Evolutionary conservation across 2,888 invertebrate genomes (phyloP).

Genomic region (Xanthia icteritia): DNA sequence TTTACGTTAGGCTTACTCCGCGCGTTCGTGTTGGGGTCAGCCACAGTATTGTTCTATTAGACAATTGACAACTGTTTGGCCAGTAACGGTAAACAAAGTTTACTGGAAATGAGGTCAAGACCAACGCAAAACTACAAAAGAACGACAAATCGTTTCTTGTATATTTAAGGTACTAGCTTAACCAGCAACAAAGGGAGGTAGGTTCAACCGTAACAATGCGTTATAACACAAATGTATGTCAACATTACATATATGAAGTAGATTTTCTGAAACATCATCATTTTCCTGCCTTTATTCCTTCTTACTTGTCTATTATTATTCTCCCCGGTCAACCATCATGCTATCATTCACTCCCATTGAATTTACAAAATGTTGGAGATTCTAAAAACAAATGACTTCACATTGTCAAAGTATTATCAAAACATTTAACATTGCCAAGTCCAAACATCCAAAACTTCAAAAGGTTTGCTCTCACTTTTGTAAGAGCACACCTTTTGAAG

Average conservation of each 20-base stretch:
- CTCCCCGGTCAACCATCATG: too few species aligned
- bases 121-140: background rate
- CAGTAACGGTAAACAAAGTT: background rate
- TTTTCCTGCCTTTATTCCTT: too few species aligned
- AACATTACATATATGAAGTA: background rate
- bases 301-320: too few species aligned
- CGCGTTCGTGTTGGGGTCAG: too few species aligned
- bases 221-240: background rate
- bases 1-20: background rate
- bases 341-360: too few species aligned
- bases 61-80: background rate
- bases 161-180: background rate
- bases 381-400: background rate
- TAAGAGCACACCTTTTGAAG: too few species aligned
- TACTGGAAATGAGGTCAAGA: background rate
- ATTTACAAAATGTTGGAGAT: background rate
- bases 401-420: constrained; percentile 5
- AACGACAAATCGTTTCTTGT: background rate
- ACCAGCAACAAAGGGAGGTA: background rate
- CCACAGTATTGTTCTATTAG: background rate
- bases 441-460: background rate
- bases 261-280: background rate
- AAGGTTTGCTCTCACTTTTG: background rate
- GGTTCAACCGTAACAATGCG: background rate
- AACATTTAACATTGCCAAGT: constrained; percentile 5